Evolutionary conservation across 2,113 vertebrate species (phyloP).

Genomic region (Myotis lucifugus): DNA sequence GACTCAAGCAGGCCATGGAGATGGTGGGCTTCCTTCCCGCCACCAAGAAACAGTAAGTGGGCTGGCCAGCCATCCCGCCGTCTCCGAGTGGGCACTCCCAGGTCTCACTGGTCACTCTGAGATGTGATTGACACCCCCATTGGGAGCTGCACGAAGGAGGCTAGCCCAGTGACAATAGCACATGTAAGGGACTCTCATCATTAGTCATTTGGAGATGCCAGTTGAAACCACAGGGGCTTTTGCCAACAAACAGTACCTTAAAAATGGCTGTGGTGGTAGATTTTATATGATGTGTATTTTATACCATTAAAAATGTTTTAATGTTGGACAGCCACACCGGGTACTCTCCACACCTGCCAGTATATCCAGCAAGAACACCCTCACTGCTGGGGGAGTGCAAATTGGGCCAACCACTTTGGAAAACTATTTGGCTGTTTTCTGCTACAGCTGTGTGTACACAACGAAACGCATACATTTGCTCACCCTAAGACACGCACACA

Average conservation of each 20-base stretch:
- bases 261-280: not conserved
- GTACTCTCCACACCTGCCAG: not conserved
- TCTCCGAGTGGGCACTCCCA: fast-evolving
- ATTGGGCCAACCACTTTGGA: not conserved
- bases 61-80: fast-evolving
- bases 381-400: not conserved
- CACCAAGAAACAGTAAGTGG: slow-evolving; percentile 95
- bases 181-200: not conserved
- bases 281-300: not conserved
- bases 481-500: not conserved
- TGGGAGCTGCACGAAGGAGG: not conserved
- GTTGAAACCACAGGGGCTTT: not conserved
- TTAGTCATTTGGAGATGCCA: not conserved
- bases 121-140: not conserved
- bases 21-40: slow-evolving; percentile 98
- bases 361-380: not conserved
- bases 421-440: not conserved
- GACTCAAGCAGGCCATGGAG: slow-evolving; percentile 99
- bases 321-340: not conserved
- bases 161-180: not conserved
- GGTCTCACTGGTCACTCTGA: not conserved
- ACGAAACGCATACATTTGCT: fast-evolving
- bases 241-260: not conserved
- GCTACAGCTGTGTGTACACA: too few relatives aligned
- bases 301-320: not conserved